Base-by-base conservation (phyloP, 2,888 invertebrate genomes). In the Xestia c-nigrum region DNA sequence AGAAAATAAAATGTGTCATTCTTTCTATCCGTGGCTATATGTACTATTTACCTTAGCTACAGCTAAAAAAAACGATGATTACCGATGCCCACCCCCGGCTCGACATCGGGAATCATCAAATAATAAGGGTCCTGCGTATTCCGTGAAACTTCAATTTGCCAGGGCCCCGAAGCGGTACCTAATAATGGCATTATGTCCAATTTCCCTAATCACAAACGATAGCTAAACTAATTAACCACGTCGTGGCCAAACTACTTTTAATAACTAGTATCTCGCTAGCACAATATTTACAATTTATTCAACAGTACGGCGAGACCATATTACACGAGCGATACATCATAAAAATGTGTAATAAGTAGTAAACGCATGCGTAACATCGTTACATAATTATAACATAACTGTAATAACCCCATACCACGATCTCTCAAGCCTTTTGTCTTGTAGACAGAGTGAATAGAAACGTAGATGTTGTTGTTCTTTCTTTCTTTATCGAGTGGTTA, bases 301-400 rank as follows among this genome's bases (percentile, higher is more conserved):
- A 14, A 64, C 46, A 24, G 4, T 10, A 52, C 38, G 52, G 14
- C 31, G 38, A 75, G 46, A n/a, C 24, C 12, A 46, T 59, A 50
- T 76, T 55, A 24, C 61, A 38, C 52, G 61, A 50, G 43, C 10
- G 16, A 21, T 12, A 55, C 24, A 47, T 55, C 63, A 47, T 40
- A 70, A 40, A 63, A 31, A 31, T 31, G 3, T 40, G 40, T 31
- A 74, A 65, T 10, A 38, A 63, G 21, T n/a, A 40, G 5, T 65
- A 52, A 52, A 64, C 14, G 40, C 55, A 77, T 31, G 55, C 70
- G 40, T 76, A 77, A 77, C 31, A 7, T 69, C 12, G 21, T 78
- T 78, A 50, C 47, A 47, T 78, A 47, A 76, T 65, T 19, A 31
- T 76, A 76, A 70, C 55, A 71, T 77, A 64, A 57, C 31, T 57